Percentiles rank a stretch among this genome's conserved stretches.
phyloP scores from a whole-genome alignment of 2,113 vertebrate species.

The Bufo bufo region DNA sequence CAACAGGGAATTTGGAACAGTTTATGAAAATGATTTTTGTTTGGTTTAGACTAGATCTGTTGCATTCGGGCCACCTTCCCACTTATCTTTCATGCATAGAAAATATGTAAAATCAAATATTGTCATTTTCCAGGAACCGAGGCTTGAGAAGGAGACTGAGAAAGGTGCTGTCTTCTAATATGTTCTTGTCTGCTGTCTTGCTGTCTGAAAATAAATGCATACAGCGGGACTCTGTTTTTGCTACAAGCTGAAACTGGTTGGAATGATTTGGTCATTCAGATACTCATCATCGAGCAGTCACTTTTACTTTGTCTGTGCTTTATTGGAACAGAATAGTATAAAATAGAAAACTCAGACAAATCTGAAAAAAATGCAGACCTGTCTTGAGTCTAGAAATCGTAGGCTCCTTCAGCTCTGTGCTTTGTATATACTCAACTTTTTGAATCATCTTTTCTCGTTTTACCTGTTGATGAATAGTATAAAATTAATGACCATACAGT shows the following conservation, averaged over 20 bases:
- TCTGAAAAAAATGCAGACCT: neutral
- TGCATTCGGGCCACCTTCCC: neutral
- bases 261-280: slow-evolving; percentile 41
- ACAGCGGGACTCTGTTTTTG: neutral
- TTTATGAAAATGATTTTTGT: neutral
- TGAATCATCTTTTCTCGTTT: neutral
- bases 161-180: neutral
- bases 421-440: neutral
- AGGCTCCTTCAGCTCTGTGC: neutral
- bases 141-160: neutral
- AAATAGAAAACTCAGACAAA: neutral
- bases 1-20: neutral
- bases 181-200: slow-evolving; percentile 1
- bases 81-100: neutral
- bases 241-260: slow-evolving; percentile 18
- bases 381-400: neutral
- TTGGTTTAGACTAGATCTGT: neutral
- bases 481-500: too few species aligned
- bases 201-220: slow-evolving; percentile 21
- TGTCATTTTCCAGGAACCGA: neutral
- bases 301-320: slow-evolving; percentile 29
- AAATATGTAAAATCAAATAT: neutral
- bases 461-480: neutral
- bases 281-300: slow-evolving; percentile 24
- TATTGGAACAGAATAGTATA: slow-evolving; percentile 31